A percentile compares a stretch with the other conserved stretches of the same genome.
phyloP scores from a whole-genome alignment of 2,113 vertebrate species.

The Globicephala melas region DNA sequence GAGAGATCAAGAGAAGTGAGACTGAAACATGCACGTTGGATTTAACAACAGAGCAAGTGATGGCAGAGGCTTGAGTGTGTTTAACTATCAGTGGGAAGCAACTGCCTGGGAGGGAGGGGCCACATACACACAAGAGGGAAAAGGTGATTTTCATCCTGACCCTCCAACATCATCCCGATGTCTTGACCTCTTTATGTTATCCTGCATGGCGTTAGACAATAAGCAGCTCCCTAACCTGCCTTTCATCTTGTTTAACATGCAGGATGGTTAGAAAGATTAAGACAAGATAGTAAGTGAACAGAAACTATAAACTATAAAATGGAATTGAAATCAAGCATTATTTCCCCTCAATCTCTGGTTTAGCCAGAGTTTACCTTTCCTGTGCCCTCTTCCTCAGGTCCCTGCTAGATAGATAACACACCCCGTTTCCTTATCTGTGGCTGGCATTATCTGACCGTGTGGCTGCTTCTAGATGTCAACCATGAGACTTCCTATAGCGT shows the following conservation, averaged over 20 bases:
- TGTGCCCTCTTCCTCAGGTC: neutral
- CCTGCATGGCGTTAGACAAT: neutral
- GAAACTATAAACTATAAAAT: neutral
- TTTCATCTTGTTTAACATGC: neutral
- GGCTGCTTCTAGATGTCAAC: neutral
- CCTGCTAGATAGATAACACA: neutral
- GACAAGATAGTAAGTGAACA: neutral
- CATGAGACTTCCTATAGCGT: neutral
- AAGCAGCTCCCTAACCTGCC: neutral
- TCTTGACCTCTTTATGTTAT: neutral
- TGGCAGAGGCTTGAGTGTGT: neutral
- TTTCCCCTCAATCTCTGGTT: neutral
- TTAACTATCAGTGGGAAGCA: neutral
- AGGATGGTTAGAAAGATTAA: neutral
- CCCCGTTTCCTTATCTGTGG: neutral
- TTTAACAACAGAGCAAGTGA: neutral
- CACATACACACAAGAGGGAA: neutral
- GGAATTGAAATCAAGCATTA: neutral
- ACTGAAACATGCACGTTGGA: rapidly evolving
- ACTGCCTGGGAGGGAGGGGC: neutral
- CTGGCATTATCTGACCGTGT: neutral
- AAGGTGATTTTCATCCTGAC: neutral
- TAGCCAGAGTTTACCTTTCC: neutral
- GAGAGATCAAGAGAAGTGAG: neutral
- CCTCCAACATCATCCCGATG: neutral